A percentile compares a stretch with the other conserved stretches of the same genome.
These are phyloP conservation scores for Monopterus albus DNA, from an alignment of 2,113 vertebrate genomes.

Conservation along the genomic window DNA sequence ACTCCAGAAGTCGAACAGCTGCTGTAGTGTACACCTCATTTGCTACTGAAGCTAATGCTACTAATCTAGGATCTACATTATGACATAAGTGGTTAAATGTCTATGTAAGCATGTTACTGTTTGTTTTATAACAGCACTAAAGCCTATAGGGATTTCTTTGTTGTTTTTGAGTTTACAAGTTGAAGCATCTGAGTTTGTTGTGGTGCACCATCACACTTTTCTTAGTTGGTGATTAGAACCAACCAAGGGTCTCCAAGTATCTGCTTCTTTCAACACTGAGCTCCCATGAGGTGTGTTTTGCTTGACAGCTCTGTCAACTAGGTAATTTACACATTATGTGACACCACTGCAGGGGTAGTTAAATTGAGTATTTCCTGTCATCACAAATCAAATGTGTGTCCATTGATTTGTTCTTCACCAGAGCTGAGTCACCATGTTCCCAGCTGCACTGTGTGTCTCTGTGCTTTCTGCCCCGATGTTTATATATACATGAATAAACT, in stretches of 20 bases:
- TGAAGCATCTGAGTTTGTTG: background rate
- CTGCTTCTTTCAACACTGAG: constrained; percentile 5
- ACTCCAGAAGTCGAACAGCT: background rate
- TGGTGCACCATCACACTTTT: background rate
- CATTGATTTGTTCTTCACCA: constrained; percentile 17
- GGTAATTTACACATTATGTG: constrained; percentile 28
- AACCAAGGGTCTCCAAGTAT: background rate
- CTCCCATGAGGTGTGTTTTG: constrained; percentile 17
- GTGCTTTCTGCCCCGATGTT: constrained; percentile 9
- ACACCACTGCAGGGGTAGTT: constrained; percentile 18
- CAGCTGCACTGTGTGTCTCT: constrained; percentile 48
- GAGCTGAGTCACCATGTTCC: constrained; percentile 30
- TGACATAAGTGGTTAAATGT: too few relatives aligned
- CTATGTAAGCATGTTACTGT: too few relatives aligned
- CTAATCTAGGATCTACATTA: background rate
- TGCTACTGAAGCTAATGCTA: background rate
- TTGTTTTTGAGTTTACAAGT: background rate
- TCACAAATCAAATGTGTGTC: constrained; percentile 36
- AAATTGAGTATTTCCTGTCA: background rate
- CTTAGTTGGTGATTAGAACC: background rate
- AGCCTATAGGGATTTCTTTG: too few relatives aligned
- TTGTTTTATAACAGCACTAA: too few relatives aligned
- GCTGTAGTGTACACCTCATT: too few relatives aligned
- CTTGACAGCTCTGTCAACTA: background rate
- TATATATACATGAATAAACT: constrained; percentile 36